Evolutionary conservation across 2,797 vertebrate species (phyloP).

Genomic region (Poecilia gillii): DNA sequence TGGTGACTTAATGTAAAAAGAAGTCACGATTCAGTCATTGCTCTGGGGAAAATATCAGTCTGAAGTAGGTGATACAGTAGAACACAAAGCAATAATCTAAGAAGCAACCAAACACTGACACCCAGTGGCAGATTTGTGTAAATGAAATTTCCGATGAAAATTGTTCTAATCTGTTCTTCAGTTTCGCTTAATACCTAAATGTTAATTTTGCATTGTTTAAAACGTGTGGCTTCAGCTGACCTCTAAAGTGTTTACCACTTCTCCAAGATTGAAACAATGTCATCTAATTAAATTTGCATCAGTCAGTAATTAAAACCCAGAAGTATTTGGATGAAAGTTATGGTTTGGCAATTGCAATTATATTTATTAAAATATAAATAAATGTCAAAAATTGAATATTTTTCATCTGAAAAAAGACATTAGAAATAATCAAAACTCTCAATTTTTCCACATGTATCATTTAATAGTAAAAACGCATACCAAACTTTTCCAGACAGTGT

Average conservation of each 20-base stretch:
- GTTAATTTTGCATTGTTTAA: neutral
- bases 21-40: conserved; percentile 28
- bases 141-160: neutral
- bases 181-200: neutral
- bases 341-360: neutral
- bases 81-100: conserved; percentile 7
- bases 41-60: conserved; percentile 36
- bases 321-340: neutral
- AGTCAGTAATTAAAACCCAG: neutral
- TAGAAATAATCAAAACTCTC: neutral
- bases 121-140: conserved; percentile 43
- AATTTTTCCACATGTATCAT: neutral
- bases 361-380: neutral
- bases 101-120: conserved; percentile 63
- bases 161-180: neutral
- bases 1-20: conserved; percentile 24
- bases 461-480: neutral
- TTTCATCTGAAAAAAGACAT: neutral
- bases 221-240: neutral
- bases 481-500: neutral
- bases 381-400: neutral
- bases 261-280: neutral
- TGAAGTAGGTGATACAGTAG: conserved; percentile 23
- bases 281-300: neutral
- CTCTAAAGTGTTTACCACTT: neutral